Evolutionary conservation across 2,113 vertebrate species (phyloP).

Genomic region (Uria aalge): DNA sequence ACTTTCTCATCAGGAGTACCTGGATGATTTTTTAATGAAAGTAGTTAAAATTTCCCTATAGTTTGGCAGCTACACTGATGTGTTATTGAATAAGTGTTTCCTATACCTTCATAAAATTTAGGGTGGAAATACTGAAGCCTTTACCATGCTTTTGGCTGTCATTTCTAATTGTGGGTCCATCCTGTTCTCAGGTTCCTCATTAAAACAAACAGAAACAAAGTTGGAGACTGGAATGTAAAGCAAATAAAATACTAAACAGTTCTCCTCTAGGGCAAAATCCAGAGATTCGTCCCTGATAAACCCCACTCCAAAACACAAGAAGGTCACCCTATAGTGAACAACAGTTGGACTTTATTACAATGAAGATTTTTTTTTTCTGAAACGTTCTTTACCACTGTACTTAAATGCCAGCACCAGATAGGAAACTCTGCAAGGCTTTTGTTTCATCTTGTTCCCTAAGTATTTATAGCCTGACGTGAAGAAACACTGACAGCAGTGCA

Average conservation of each 20-base stretch:
- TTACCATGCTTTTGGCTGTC: constrained; percentile 39
- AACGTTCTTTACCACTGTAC: not conserved
- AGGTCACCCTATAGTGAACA: not conserved
- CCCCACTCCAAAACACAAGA: constrained; percentile 22
- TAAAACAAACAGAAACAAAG: constrained; percentile 4
- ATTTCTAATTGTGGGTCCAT: constrained; percentile 40
- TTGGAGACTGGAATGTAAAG: not conserved
- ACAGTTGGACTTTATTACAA: constrained; percentile 7
- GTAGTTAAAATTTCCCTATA: not conserved
- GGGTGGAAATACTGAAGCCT: constrained; percentile 48
- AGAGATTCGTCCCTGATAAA: constrained; percentile 37
- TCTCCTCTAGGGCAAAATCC: constrained; percentile 16
- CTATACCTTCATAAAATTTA: constrained; percentile 40
- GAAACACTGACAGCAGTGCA: constrained; percentile 41
- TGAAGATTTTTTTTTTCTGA: not conserved
- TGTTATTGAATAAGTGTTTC: constrained; percentile 29
- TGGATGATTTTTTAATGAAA: constrained; percentile 2
- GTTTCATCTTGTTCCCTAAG: constrained; percentile 60
- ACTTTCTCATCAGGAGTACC: not conserved
- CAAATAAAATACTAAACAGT: not conserved
- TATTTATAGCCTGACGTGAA: constrained; percentile 63
- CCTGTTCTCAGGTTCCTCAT: constrained; percentile 52
- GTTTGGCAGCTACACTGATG: constrained; percentile 5
- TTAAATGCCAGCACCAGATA: constrained; percentile 15
- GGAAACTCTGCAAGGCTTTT: constrained; percentile 41